Conservation (phyloP, 2,797 vertebrate genomes). For the Microcaecilia unicolor region DNA sequence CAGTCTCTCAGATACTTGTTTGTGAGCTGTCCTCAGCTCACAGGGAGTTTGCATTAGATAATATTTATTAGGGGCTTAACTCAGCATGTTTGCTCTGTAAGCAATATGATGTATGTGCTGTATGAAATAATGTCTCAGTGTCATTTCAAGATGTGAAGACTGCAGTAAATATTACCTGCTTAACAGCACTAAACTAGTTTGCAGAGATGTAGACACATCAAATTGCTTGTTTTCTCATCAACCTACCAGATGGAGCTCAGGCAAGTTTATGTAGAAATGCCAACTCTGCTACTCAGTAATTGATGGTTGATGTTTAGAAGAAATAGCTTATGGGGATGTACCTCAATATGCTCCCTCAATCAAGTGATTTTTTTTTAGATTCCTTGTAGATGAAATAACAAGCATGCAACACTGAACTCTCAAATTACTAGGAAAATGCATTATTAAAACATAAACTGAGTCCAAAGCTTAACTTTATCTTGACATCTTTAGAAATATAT, state of each 20-base stretch:
- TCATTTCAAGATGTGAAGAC: slow-evolving; percentile 19
- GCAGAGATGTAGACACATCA: slow-evolving; percentile 13
- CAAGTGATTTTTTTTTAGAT: background rate
- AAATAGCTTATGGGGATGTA: slow-evolving; percentile 1
- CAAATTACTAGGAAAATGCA: slow-evolving; percentile 2
- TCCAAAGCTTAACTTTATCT: background rate
- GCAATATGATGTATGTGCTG: slow-evolving; percentile 14
- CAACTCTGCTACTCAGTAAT: slow-evolving; percentile 2
- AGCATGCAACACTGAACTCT: background rate
- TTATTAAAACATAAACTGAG: background rate
- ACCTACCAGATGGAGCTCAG: slow-evolving; percentile 8
- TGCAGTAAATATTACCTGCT: slow-evolving; percentile 6
- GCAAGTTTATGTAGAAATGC: slow-evolving; percentile 13
- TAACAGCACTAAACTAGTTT: slow-evolving; percentile 3
- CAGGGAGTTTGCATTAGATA: slow-evolving; percentile 11
- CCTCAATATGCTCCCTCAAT: background rate
- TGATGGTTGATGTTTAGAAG: slow-evolving; percentile 11
- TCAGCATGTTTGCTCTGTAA: slow-evolving; percentile 20
- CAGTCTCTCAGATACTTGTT: no score
- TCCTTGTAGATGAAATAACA: background rate
- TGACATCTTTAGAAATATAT: background rate
- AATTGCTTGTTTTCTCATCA: slow-evolving; percentile 5
- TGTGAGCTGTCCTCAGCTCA: slow-evolving; percentile 14
- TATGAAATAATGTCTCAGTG: slow-evolving; percentile 1
- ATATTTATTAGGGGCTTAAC: slow-evolving; percentile 18